Evolutionary conservation across 2,797 vertebrate species (phyloP), one percentile per base, ranked within the genome.

Genomic region (Sebastes umbrosus): DNA sequence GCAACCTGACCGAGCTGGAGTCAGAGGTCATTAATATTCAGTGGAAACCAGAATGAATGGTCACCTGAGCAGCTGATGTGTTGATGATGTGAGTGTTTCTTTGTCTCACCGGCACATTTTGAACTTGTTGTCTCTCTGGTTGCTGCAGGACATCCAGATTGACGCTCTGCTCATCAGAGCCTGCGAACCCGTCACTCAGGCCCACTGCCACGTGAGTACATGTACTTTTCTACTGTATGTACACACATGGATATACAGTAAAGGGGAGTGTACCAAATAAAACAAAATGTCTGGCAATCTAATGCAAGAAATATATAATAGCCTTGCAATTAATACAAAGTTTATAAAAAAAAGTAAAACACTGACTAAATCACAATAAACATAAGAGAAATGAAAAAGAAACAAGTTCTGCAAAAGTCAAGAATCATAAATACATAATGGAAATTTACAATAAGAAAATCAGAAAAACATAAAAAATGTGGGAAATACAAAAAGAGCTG

Each of bases 121-220:
- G n/a, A 22, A 20, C 55, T 12, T 54, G 22, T 12, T 9, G 9
- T 73, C 4, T 77, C 12, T n/a, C 34, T 63, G 67, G 58, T 59
- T 65, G 22, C 78, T 70, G 83, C 93, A 99, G 98, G 97, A 99
- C 89, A 98, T 99, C 90, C 98, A 99, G 83, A 99, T 99, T 2
- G 98, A 99, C 90, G 97, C 97, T 31, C 95, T 99, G 92, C 93
- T 99, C 87, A 98, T 99, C 94, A 94, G 97, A 94, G 98, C 98
- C 0, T 99, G 98, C 68, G 98, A 99, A 25, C 97, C 97, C 4
- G 95, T 98, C 86, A 97, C 98, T 87, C 98, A 99, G 95, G 94
- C 94, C 0, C 97, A 97, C 91, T 99, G 98, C 90, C 98, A 97
- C 0, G 98, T 99, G 92, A 97, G 98, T 96, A 9, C 39, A 27